Evolutionary conservation across 2,888 invertebrate species (phyloP).

Genomic region (Hypomecis punctinalis): DNA sequence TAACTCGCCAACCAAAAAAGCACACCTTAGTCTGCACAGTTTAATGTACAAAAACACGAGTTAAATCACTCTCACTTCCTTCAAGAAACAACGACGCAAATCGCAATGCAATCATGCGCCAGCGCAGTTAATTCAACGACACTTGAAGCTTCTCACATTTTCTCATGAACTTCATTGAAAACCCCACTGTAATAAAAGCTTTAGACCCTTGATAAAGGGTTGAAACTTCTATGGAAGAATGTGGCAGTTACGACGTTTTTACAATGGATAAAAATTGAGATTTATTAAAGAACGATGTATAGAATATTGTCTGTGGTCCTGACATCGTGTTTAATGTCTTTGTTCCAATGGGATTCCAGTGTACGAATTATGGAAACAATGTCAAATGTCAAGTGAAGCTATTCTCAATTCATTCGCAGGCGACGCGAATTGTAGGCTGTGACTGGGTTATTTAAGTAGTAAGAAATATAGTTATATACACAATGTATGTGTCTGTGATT

Average conservation of each 20-base stretch:
- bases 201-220: conserved; percentile 31
- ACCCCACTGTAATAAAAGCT: conserved; percentile 36
- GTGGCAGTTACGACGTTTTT: conserved; percentile 40
- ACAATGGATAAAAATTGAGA: conserved; percentile 50
- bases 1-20: neutral
- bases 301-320: conserved; percentile 75
- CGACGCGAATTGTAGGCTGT: conserved; percentile 9
- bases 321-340: conserved; percentile 78
- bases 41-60: conserved; percentile 21
- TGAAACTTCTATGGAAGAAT: conserved; percentile 34
- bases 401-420: conserved; percentile 30
- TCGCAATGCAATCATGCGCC: conserved; percentile 73
- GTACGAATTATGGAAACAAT: conserved; percentile 60
- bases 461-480: neutral
- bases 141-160: conserved; percentile 55
- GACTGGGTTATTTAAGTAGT: neutral
- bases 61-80: conserved; percentile 44
- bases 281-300: conserved; percentile 75
- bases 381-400: conserved; percentile 45
- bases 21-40: conserved; percentile 13
- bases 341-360: conserved; percentile 68
- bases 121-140: conserved; percentile 72
- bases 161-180: conserved; percentile 38
- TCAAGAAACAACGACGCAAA: conserved; percentile 67
- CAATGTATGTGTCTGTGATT: no score